These are phyloP conservation scores for Pangasianodon gigas DNA, from an alignment of 2,113 vertebrate genomes.

Conservation along the genomic window DNA sequence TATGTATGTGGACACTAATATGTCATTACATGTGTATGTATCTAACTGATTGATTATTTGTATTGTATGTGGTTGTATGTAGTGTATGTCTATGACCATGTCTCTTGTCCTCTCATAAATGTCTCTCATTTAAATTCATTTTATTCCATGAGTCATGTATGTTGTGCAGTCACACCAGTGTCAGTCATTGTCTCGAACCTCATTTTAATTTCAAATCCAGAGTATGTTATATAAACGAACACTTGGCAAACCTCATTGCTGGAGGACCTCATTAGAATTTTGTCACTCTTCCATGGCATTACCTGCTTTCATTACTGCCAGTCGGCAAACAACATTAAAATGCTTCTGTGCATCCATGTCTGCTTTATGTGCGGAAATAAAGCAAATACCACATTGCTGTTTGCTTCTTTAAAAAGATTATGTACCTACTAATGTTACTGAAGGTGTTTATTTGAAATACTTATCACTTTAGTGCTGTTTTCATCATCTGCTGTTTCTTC, in stretches of 20 bases:
- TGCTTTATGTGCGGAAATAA: background rate
- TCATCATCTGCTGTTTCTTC: background rate
- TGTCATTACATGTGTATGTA: background rate
- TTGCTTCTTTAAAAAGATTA: background rate
- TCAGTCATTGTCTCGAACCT: background rate
- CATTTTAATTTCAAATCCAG: conserved; percentile 4
- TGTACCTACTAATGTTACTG: background rate
- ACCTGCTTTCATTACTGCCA: conserved; percentile 20
- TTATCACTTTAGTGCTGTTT: background rate
- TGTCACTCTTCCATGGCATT: conserved; percentile 17
- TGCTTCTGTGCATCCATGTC: background rate
- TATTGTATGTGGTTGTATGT: background rate
- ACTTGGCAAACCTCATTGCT: background rate
- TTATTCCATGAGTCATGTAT: background rate
- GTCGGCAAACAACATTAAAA: conserved; percentile 7
- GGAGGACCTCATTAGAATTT: conserved; percentile 26
- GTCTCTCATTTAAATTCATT: background rate
- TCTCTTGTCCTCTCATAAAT: background rate
- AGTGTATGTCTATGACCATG: background rate
- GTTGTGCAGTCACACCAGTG: background rate
- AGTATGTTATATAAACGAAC: background rate
- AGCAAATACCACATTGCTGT: background rate
- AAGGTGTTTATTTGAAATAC: background rate
- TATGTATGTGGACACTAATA: background rate
- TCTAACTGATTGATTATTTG: background rate